Base-by-base conservation (phyloP, 2,888 invertebrate species). In the Hyppa rectilinea region DNA sequence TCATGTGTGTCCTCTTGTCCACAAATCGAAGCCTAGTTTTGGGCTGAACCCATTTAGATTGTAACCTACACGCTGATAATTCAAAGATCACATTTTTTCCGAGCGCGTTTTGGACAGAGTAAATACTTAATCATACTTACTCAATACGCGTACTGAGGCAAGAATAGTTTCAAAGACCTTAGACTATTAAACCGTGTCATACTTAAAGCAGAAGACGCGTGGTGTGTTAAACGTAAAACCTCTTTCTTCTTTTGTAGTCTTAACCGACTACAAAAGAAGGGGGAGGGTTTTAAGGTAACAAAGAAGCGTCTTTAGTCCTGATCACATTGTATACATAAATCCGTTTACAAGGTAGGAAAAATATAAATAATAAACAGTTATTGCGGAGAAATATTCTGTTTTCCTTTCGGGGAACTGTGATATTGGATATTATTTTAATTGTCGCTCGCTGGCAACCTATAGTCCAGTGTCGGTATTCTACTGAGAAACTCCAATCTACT, bases 351-450 rank as follows among this genome's bases (percentile, higher is more conserved):
- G 23, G 38, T 31, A 26, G 47, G 29, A 14, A 31, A 68, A 69
- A 45, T 69, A 31, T 53, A n/a, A n/a, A n/a, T n/a, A n/a, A 23
- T 29, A 10, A 14, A 45, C 7, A n/a, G n/a, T n/a, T 69, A 38
- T 52, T 45, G 38, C 20, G 29, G 14, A 29, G 43, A 14, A 14
- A 23, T 45, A 70, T 47, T 31, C 20, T 23, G 23, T 55, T 49
- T 56, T 40, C 34, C 9, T 38, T 38, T 40, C n/a, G 17, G n/a
- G 26, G 9, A 55, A 69, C 6, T 38, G 10, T 26, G 10, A 10
- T 55, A 50, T n/a, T 38, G 40, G 5, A 62, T 43, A 56, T 12
- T 20, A 49, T 56, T 53, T 47, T 38, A 70, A 69, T 50, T 45
- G 36, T 50, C 14, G 10, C 47, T 40, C 20, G 31, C n/a, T 61